Evolutionary conservation across 2,888 invertebrate species (phyloP), one percentile per base, ranked within the genome.

Genomic region (Athalia cordata): DNA sequence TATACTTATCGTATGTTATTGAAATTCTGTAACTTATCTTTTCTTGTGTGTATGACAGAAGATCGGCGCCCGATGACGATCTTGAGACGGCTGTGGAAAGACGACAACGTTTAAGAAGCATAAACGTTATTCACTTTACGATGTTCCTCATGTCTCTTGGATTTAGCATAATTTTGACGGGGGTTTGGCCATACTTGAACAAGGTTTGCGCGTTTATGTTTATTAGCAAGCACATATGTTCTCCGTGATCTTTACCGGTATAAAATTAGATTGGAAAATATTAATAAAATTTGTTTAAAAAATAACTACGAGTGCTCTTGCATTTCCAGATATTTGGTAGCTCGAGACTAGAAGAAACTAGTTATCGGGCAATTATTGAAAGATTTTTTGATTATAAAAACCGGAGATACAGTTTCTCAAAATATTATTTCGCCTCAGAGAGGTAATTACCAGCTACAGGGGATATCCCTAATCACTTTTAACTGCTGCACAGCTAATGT

Each of bases 91-190:
- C 91, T 64, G 90, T 91, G 79, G 94, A 96, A 88, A 93, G 93
- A 83, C 92, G 92, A 83, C 92, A 94, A 87, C 92, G 97, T 91
- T 95, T 95, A 95, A 93, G 93, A 82, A 96, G 96, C 81, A 92
- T 97, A 81, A 94, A 95, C 86, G 92, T 95, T 64, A 95, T 97
- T 86, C 96, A 97, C 91, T 96, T 96, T 90, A 96, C 96, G 77
- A 96, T 96, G 95, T 97, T 97, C 91, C 93, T 96, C 82, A 96
- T 97, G 94, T 96, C 96, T 0, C 91, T 97, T 72, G 97, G 96
- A 47, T 97, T 97, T 90, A 96, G 96, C 89, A 96, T 97, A 83
- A 94, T 96, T 83, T 92, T 97, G 65, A 96, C 97, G 0, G 96
- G 96, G 78, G 95, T 97, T 67, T 97, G 96, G 96, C 97, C 97